phyloP scores from a whole-genome alignment of 2,113 vertebrate genomes.

The Ptilonorhynchus violaceus region DNA sequence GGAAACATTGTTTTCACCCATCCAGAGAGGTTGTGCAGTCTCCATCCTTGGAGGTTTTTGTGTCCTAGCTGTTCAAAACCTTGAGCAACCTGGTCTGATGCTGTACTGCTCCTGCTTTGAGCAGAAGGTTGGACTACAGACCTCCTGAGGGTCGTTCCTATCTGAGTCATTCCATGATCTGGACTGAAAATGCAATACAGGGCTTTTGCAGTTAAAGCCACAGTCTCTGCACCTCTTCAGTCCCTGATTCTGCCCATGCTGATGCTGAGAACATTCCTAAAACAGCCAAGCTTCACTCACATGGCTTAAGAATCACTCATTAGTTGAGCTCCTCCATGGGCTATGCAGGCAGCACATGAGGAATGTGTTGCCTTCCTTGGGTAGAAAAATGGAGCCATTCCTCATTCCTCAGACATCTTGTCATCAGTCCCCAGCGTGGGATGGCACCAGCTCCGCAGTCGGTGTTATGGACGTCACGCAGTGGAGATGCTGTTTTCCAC shows the following conservation, averaged over 20 bases:
- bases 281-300: not conserved
- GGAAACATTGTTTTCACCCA: not conserved
- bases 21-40: not conserved
- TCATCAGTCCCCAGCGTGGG: not conserved
- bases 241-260: not conserved
- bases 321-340: not conserved
- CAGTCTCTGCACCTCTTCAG: not conserved
- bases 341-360: rapidly evolving
- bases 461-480: not conserved
- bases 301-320: not conserved
- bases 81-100: not conserved
- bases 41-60: not conserved
- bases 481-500: not conserved
- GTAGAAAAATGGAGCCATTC: not conserved
- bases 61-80: not conserved
- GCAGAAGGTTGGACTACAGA: not conserved
- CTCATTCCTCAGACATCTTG: not conserved
- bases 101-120: not conserved
- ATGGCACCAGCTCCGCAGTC: not conserved
- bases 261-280: not conserved
- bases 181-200: not conserved
- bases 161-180: not conserved
- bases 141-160: not conserved
- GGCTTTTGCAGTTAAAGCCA: not conserved
- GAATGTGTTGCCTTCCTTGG: not conserved